Percentiles rank a stretch among this genome's conserved stretches.
Evolutionary conservation across 2,113 vertebrate species (phyloP).

Genomic region (Rhabdornis inornatus): DNA sequence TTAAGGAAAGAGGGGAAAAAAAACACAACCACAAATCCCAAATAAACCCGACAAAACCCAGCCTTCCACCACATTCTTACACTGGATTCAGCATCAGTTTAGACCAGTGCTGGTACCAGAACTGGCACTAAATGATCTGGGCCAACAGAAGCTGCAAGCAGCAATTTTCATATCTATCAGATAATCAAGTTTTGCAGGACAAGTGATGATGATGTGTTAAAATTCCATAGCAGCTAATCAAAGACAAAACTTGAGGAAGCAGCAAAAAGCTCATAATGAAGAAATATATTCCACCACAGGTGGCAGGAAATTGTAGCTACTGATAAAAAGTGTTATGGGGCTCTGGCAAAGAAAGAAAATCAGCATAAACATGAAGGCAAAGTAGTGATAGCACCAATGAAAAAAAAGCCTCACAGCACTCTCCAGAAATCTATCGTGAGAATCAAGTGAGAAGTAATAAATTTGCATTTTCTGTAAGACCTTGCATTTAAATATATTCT

Average conservation of each 20-base stretch:
- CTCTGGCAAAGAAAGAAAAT: constrained; percentile 23
- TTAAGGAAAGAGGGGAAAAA: background rate
- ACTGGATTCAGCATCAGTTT: background rate
- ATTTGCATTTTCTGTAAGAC: constrained; percentile 42
- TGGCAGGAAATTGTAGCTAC: constrained; percentile 54
- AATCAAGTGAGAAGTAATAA: background rate
- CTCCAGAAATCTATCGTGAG: constrained; percentile 26
- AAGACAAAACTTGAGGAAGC: constrained; percentile 21
- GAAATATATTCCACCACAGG: constrained; percentile 35
- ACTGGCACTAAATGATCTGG: background rate
- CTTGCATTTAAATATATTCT: constrained; percentile 18
- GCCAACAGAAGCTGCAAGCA: background rate
- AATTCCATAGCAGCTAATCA: constrained; percentile 20
- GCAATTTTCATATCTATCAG: background rate
- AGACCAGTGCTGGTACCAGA: background rate
- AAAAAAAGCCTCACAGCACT: background rate
- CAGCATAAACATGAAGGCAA: constrained; percentile 25
- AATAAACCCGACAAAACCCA: background rate
- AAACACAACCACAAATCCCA: background rate
- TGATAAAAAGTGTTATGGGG: constrained; percentile 26
- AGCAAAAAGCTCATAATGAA: constrained; percentile 44
- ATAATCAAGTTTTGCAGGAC: background rate
- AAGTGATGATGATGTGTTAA: background rate
- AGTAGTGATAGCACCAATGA: background rate
- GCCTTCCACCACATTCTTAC: background rate